A percentile compares a stretch with the other conserved stretches of the same genome.
phyloP scores from a whole-genome alignment of 2,797 vertebrate species.

The Cottoperca gobio region DNA sequence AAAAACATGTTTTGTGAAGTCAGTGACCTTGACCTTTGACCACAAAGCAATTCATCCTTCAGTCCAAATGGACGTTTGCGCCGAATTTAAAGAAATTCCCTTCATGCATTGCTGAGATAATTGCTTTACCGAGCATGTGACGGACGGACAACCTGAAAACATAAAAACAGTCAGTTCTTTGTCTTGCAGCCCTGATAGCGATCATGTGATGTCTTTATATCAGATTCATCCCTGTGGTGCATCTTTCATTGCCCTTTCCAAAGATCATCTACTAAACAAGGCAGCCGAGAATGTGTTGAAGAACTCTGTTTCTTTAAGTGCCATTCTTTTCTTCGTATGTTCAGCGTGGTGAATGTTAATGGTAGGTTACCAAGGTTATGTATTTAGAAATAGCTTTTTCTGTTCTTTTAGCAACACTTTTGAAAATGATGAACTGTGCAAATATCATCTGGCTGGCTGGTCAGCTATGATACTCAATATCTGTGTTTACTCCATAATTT shows the following conservation, averaged over 20 bases:
- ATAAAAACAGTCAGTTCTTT: no score
- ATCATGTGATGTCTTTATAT: not conserved
- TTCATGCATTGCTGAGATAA: no score
- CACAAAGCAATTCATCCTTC: no score
- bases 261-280: not conserved
- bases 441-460: not conserved
- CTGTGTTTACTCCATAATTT: not conserved
- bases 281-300: not conserved
- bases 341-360: not conserved
- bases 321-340: not conserved
- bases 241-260: not conserved
- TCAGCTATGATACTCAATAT: not conserved
- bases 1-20: no score
- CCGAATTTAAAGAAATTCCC: no score
- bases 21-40: no score
- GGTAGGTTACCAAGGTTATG: not conserved
- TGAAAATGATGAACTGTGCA: not conserved
- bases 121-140: no score
- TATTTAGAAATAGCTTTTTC: not conserved
- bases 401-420: not conserved
- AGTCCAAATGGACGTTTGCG: no score
- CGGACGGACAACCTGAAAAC: no score
- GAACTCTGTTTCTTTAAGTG: not conserved
- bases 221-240: not conserved
- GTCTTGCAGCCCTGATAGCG: no score